A percentile compares a stretch with the other conserved stretches of the same genome.
Evolutionary conservation across 92 coral and sea anemone species (phyloP).

Genomic region (Isaurus tuberculatus): DNA sequence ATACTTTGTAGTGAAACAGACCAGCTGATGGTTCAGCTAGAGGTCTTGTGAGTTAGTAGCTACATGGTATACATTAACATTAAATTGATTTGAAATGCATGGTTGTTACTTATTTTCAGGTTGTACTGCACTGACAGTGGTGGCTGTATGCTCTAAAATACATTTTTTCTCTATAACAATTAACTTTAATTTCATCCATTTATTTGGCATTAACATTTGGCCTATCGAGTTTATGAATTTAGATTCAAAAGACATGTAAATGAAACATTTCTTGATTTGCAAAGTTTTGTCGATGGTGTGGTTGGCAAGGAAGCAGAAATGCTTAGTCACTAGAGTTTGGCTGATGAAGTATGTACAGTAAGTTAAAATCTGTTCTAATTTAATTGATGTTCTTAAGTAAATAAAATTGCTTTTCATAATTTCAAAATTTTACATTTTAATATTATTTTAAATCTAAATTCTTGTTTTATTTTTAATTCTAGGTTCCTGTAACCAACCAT

Average conservation of each 20-base stretch:
- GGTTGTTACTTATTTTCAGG: background rate
- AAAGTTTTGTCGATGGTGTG: background rate
- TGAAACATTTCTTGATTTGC: background rate
- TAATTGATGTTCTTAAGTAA: conserved; percentile 4
- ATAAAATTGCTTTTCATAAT: background rate
- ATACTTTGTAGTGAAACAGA: conserved; percentile 27
- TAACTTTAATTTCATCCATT: background rate
- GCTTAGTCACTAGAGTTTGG: conserved; percentile 14
- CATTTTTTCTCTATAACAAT: background rate
- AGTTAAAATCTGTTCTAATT: background rate
- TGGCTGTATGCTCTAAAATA: conserved; percentile 4
- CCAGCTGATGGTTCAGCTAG: conserved; percentile 27
- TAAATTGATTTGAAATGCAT: background rate
- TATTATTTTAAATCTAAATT: background rate
- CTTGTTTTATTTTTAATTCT: background rate
- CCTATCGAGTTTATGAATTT: background rate
- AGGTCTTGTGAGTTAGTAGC: conserved; percentile 20
- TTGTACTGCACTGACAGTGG: conserved; percentile 12
- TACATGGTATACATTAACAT: background rate
- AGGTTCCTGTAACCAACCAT: conserved; percentile 3
- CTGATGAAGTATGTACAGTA: background rate
- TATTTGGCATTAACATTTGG: background rate
- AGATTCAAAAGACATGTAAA: background rate
- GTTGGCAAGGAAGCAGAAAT: conserved; percentile 12
- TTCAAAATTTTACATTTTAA: background rate